Evolutionary conservation across 1,140 invertebrate genomes (phyloP).

Genomic region (Pogonomyrmex barbatus): DNA sequence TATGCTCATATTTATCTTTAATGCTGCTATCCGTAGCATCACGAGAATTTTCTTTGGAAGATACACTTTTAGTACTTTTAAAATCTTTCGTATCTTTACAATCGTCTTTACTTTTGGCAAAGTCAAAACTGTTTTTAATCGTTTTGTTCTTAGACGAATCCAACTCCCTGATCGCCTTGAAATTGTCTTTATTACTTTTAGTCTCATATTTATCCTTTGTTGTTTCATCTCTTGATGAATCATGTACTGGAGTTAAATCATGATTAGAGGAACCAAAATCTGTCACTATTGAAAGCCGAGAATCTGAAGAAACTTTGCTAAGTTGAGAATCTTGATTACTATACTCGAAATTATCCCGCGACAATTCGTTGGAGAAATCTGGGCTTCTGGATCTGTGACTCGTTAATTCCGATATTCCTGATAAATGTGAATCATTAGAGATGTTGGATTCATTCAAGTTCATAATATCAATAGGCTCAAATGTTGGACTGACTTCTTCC

Average conservation of each 20-base stretch:
- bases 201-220: slow-evolving; percentile 82
- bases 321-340: slow-evolving; percentile 87
- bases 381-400: slow-evolving; percentile 85
- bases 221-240: slow-evolving; percentile 81
- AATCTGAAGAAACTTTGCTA: slow-evolving; percentile 88
- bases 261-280: slow-evolving; percentile 85
- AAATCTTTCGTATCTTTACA: slow-evolving; percentile 70
- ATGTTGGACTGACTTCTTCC: slow-evolving; percentile 89
- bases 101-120: slow-evolving; percentile 78
- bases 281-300: slow-evolving; percentile 86
- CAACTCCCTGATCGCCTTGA: slow-evolving; percentile 76
- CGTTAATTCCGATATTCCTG: slow-evolving; percentile 87
- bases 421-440: slow-evolving; percentile 87
- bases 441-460: slow-evolving; percentile 84
- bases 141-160: slow-evolving; percentile 81
- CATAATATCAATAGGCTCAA: slow-evolving; percentile 88
- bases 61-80: slow-evolving; percentile 74
- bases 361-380: slow-evolving; percentile 81
- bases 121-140: slow-evolving; percentile 84
- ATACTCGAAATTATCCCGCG: slow-evolving; percentile 83
- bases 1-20: slow-evolving; percentile 78
- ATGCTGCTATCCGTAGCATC: slow-evolving; percentile 78
- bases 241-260: slow-evolving; percentile 79
- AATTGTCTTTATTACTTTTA: slow-evolving; percentile 79
- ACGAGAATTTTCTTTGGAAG: slow-evolving; percentile 80